Conservation (phyloP, 2,113 vertebrate genomes). For the Notiomystis cincta region DNA sequence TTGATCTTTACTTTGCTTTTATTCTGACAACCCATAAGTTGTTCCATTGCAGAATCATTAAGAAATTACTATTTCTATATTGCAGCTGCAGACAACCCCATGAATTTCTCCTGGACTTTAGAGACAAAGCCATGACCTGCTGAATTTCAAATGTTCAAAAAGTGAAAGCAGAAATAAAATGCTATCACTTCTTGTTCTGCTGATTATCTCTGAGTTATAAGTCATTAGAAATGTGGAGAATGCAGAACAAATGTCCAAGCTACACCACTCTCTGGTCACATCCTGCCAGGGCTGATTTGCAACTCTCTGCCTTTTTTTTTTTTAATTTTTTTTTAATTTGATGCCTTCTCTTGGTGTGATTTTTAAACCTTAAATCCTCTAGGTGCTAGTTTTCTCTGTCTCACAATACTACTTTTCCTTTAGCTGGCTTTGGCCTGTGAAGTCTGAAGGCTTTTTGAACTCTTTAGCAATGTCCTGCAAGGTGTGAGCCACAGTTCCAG, state of each 20-base stretch:
- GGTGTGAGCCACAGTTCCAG: background rate
- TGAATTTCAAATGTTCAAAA: background rate
- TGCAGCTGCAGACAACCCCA: background rate
- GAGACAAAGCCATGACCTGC: background rate
- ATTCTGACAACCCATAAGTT: background rate
- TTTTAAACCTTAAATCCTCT: background rate
- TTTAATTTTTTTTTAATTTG: background rate
- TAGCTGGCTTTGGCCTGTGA: background rate
- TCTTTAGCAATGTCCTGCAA: background rate
- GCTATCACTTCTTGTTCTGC: background rate
- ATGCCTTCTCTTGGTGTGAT: background rate
- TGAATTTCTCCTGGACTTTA: background rate
- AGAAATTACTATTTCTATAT: background rate
- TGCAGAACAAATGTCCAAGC: background rate
- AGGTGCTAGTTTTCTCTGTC: background rate
- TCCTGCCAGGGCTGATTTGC: background rate
- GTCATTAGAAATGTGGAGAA: background rate
- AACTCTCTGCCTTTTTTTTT: accelerated
- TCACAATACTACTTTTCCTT: background rate
- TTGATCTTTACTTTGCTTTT: background rate
- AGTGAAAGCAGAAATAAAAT: background rate
- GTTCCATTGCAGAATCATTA: background rate
- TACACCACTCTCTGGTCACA: background rate
- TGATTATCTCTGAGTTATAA: background rate
- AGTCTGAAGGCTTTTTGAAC: background rate